Evolutionary conservation across 1,140 invertebrate species (phyloP), one percentile per base, ranked within the genome.

Genomic region (Xylocopa sonorina): DNA sequence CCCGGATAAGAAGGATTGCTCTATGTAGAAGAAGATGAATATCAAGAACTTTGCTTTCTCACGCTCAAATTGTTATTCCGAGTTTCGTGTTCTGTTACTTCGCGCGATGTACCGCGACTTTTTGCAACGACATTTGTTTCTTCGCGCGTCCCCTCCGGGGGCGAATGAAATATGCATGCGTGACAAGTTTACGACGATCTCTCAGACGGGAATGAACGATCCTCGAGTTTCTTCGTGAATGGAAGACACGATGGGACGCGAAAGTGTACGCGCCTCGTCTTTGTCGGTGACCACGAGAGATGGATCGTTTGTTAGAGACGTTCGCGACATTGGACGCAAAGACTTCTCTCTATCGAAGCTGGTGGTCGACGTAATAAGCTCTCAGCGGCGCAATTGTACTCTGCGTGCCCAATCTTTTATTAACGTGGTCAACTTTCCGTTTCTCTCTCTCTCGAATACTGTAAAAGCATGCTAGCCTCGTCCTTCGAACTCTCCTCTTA

Each of bases 361-460:
- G 32, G 3, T 4, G 32, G 27, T 34, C 24, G 63, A 57, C 64
- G 74, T 77, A 69, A 69, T 77, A 58, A 77, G 64, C 74, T 69
- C 53, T 77, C n/a, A 29, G 12, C 24, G 14, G 27, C 16, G 27
- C 63, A 57, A 76, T 76, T 68, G 74, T 76, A 68, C 46, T 43
- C 29, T 21, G 16, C 27, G 43, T 48, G n/a, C 27, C 16, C 63
- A 64, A 77, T 77, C 74, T 77, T 69, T 77, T 57, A 41, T 77
- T 69, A 77, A 69, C 18, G 53, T 55, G 74, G 64, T 60, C 53
- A 69, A 58, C 64, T 29, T 67, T 48, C 50, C 72, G 7, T 14
- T 41, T 51, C 14, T 66, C 43, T n/a, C 18, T 4, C 18, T 5
- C 27, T 2, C 1, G 16, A 34, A 48, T 41, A 21, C 41, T 43